Percentiles rank a stretch among this genome's conserved stretches.
Evolutionary conservation across 2,113 vertebrate species (phyloP).

Genomic region (Sphyrna mokarran): DNA sequence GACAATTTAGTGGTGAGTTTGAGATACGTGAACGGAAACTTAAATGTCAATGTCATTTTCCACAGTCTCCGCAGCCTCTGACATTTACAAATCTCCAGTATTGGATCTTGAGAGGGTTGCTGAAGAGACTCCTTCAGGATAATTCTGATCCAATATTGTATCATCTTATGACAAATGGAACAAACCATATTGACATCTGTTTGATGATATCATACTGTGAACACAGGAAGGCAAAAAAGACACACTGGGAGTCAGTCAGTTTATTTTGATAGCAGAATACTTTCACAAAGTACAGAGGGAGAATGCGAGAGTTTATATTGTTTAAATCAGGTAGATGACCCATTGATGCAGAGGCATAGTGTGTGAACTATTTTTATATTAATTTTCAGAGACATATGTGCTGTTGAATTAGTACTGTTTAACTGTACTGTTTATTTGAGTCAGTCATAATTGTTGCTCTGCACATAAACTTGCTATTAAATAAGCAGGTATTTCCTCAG

Average conservation of each 20-base stretch:
- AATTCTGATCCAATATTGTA: background rate
- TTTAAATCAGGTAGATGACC: background rate
- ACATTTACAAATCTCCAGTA: background rate
- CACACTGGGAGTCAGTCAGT: background rate
- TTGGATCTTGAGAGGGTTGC: background rate
- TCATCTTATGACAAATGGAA: slow-evolving; percentile 6
- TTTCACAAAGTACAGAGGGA: background rate
- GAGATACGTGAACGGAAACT: background rate
- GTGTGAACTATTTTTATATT: background rate
- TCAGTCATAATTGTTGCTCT: background rate
- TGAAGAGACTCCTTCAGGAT: background rate
- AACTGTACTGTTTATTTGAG: too few species aligned
- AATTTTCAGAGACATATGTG: background rate
- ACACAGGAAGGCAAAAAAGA: background rate
- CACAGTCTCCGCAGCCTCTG: background rate
- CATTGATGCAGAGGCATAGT: background rate
- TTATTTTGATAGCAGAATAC: slow-evolving; percentile 14
- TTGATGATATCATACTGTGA: background rate
- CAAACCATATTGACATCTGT: background rate
- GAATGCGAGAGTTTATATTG: background rate
- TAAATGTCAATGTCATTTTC: slow-evolving; percentile 6
- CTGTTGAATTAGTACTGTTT: background rate
- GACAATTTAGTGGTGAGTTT: background rate
- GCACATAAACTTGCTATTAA: background rate
- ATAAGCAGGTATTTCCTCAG: background rate